A percentile compares a stretch with the other conserved stretches of the same genome.
Evolutionary conservation across 2,888 invertebrate species (phyloP).

Genomic region (Drosophila mimica): DNA sequence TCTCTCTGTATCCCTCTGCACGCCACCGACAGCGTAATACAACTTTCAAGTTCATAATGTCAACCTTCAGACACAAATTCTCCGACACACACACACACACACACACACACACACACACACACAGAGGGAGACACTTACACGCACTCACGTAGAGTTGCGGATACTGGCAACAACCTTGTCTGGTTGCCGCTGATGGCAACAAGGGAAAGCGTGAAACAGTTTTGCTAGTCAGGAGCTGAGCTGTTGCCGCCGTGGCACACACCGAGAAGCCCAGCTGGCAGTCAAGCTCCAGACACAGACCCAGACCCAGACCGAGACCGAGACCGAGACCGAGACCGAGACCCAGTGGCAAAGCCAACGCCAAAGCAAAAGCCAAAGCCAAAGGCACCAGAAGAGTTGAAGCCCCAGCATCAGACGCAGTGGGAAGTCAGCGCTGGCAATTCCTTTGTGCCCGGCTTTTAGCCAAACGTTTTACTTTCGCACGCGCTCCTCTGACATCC

Average conservation of each 20-base stretch:
- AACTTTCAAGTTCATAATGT: conserved; percentile 84
- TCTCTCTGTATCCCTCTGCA: conserved; percentile 1
- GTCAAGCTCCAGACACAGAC: conserved; percentile 45
- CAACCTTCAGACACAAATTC: conserved; percentile 78
- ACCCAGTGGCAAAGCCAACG: conserved; percentile 5
- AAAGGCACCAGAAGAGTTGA: conserved; percentile 25
- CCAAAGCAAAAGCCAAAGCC: conserved; percentile 14
- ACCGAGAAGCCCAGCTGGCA: conserved; percentile 57
- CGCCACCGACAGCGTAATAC: conserved; percentile 49
- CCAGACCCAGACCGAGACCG: conserved; percentile 28
- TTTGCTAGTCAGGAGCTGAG: conserved; percentile 59
- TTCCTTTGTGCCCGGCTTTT: conserved; percentile 73
- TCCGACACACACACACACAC: conserved; percentile 13
- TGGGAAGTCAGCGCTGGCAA: conserved; percentile 55
- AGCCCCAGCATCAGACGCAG: conserved; percentile 56
- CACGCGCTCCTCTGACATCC: conserved; percentile 41
- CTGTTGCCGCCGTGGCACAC: conserved; percentile 30
- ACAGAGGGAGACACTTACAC: conserved; percentile 15
- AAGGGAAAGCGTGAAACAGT: conserved; percentile 74
- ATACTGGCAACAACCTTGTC: conserved; percentile 45
- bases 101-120: conserved; percentile 40
- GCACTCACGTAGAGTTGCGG: conserved; percentile 24
- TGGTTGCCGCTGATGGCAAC: conserved; percentile 31
- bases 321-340: conserved; percentile 8
- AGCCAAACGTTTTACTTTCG: conserved; percentile 73